Percentiles rank a stretch among this genome's conserved stretches.
Evolutionary conservation across 2,888 invertebrate genomes (phyloP).

Genomic region (Eupithecia dodoneata): DNA sequence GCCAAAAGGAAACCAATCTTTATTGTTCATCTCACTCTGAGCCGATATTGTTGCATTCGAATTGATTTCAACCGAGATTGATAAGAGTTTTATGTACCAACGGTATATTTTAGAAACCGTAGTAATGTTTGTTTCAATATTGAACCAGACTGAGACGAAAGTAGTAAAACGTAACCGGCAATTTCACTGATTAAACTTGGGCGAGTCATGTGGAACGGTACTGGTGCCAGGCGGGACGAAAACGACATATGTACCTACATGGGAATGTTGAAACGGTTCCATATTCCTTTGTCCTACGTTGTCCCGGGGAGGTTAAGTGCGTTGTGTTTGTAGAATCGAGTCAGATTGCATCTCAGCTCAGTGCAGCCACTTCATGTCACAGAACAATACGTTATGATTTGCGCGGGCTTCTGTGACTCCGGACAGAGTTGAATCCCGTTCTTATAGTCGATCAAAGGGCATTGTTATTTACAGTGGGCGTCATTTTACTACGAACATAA

Average conservation of each 20-base stretch:
- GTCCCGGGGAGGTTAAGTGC: slow-evolving; percentile 29
- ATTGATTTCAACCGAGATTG: slow-evolving; percentile 72
- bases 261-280: slow-evolving; percentile 57
- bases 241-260: slow-evolving; percentile 51
- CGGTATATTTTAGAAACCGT: slow-evolving; percentile 68
- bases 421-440: slow-evolving; percentile 41
- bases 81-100: slow-evolving; percentile 75
- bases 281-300: slow-evolving; percentile 60
- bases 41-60: slow-evolving; percentile 69
- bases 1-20: slow-evolving; percentile 71
- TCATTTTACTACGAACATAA: slow-evolving; percentile 17
- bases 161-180: slow-evolving; percentile 58
- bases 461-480: slow-evolving; percentile 39
- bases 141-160: slow-evolving; percentile 61
- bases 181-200: slow-evolving; percentile 54
- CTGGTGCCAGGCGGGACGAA: slow-evolving; percentile 51
- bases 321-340: slow-evolving; percentile 38
- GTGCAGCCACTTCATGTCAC: slow-evolving; percentile 52
- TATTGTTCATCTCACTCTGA: slow-evolving; percentile 70
- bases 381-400: slow-evolving; percentile 57
- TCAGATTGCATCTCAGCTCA: slow-evolving; percentile 36
- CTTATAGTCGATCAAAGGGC: slow-evolving; percentile 49
- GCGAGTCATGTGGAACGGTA: slow-evolving; percentile 47
- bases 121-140: slow-evolving; percentile 72
- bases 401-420: slow-evolving; percentile 46